These are phyloP conservation scores for Barnardius zonarius DNA, from an alignment of 2,113 vertebrate species.

Conservation along the genomic window DNA sequence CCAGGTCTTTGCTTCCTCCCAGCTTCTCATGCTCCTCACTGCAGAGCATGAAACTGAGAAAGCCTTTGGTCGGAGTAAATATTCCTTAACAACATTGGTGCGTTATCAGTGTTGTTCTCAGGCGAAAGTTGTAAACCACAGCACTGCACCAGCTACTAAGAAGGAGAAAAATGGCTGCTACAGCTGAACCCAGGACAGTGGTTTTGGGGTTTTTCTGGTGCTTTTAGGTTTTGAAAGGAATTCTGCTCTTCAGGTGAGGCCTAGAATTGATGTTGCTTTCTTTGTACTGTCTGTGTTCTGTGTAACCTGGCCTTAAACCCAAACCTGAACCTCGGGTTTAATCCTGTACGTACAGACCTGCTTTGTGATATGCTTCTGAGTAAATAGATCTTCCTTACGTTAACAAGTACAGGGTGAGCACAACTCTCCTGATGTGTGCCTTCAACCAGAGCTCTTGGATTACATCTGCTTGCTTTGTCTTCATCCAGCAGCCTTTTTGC, in stretches of 20 bases:
- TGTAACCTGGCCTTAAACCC: not conserved
- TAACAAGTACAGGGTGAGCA: not conserved
- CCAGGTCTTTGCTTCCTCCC: not conserved
- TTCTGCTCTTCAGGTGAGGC: not conserved
- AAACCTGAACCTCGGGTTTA: not conserved
- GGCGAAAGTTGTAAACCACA: not conserved
- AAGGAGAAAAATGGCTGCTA: not conserved
- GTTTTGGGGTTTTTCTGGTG: no score
- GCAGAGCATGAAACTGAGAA: not conserved
- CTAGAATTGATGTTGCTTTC: not conserved
- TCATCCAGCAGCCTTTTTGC: not conserved
- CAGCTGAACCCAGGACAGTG: not conserved
- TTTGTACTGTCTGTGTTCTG: no score
- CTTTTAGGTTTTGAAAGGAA: not conserved
- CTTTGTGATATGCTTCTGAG: fast-evolving
- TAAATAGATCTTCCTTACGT: not conserved
- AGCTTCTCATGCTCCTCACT: not conserved
- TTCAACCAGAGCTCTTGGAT: not conserved
- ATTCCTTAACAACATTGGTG: not conserved
- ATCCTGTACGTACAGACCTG: fast-evolving
- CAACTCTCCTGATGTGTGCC: no score
- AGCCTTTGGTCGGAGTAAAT: not conserved
- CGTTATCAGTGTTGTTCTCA: not conserved
- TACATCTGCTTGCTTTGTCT: not conserved
- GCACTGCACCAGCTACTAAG: not conserved